Conservation (phyloP, 2,113 vertebrate species). For the Rhombomys opimus region DNA sequence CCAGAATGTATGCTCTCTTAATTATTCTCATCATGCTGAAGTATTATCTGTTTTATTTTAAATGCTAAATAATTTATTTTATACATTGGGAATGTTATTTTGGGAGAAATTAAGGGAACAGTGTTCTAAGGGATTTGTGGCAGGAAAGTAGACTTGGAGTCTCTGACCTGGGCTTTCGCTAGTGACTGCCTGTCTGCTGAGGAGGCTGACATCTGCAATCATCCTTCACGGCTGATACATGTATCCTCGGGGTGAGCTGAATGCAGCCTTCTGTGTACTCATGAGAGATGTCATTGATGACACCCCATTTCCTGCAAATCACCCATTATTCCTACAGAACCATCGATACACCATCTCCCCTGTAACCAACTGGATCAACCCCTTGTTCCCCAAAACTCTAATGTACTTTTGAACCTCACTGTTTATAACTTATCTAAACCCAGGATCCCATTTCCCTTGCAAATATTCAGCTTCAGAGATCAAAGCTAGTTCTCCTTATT, state of each 20-base stretch:
- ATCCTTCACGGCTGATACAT: not conserved
- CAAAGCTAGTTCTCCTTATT: not conserved
- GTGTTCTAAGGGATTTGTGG: not conserved
- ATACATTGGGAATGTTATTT: not conserved
- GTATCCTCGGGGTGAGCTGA: not conserved
- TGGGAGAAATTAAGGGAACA: not conserved
- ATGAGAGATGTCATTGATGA: not conserved
- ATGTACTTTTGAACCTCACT: not conserved
- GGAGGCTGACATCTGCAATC: not conserved
- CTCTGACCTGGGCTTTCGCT: not conserved
- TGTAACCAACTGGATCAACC: not conserved
- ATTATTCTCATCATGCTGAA: slow-evolving; percentile 22
- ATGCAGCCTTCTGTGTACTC: not conserved
- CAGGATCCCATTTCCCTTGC: not conserved
- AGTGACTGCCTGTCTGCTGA: not conserved
- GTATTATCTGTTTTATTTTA: not conserved
- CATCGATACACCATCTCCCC: not conserved
- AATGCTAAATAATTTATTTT: not conserved
- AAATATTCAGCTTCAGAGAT: not conserved
- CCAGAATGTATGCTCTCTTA: not conserved
- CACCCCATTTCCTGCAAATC: slow-evolving; percentile 15
- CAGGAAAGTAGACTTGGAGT: not conserved
- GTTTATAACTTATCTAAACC: not conserved
- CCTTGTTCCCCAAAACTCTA: not conserved
- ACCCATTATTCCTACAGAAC: not conserved